Conservation (phyloP, 2,797 vertebrate genomes). For the Babyrousa celebensis region DNA sequence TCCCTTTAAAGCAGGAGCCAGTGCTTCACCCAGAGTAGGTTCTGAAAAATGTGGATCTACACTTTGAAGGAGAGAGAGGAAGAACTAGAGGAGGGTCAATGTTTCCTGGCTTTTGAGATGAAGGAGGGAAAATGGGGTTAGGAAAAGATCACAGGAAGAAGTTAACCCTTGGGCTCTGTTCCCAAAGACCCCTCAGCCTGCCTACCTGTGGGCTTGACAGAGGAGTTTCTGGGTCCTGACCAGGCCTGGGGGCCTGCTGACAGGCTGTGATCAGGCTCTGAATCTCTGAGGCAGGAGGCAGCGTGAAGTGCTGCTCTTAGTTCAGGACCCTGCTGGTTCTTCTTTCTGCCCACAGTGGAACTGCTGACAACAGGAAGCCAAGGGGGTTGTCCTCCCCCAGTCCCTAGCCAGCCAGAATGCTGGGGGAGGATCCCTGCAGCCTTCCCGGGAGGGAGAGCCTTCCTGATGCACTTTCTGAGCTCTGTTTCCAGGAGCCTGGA, state of each 20-base stretch:
- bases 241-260: neutral
- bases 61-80: neutral
- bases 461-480: neutral
- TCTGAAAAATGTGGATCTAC: neutral
- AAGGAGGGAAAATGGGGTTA: neutral
- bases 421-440: neutral
- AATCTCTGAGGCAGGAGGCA: neutral
- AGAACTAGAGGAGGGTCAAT: neutral
- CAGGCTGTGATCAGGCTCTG: neutral
- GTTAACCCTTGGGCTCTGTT: neutral
- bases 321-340: neutral
- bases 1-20: neutral
- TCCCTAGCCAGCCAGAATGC: neutral
- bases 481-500: neutral
- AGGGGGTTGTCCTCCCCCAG: neutral
- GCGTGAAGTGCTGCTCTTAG: neutral
- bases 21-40: neutral
- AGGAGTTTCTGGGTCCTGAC: neutral
- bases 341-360: neutral
- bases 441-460: slow-evolving; percentile 24
- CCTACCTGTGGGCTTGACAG: slow-evolving; percentile 49
- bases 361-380: slow-evolving; percentile 23
- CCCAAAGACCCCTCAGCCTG: neutral
- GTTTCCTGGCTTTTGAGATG: slow-evolving; percentile 40
- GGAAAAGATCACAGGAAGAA: neutral